Evolutionary conservation across 2,113 vertebrate species (phyloP).

Genomic region (Aspiorhynchus laticeps): DNA sequence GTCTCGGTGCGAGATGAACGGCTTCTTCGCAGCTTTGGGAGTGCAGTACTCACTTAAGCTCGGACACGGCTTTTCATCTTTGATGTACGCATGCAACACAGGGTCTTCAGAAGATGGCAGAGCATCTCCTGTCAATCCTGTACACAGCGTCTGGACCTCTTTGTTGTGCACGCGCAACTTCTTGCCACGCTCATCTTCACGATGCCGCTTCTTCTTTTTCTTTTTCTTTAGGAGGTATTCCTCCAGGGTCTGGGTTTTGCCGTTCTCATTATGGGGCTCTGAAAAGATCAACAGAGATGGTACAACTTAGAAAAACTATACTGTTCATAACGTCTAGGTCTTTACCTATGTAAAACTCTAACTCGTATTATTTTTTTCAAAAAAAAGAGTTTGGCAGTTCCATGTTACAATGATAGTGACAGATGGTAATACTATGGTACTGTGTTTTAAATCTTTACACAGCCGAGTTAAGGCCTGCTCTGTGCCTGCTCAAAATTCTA

Average conservation of each 20-base stretch:
- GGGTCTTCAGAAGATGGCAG: slow-evolving; percentile 68
- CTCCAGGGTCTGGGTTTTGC: slow-evolving; percentile 83
- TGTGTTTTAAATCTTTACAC: background rate
- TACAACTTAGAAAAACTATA: background rate
- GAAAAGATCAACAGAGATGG: slow-evolving; percentile 10
- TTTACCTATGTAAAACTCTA: background rate
- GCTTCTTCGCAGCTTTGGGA: slow-evolving; percentile 81
- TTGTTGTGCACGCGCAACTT: slow-evolving; percentile 88
- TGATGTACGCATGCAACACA: slow-evolving; percentile 73
- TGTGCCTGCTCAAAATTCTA: background rate
- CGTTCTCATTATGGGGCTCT: slow-evolving; percentile 89
- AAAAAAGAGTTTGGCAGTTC: background rate
- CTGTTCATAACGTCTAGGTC: background rate
- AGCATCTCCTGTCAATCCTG: slow-evolving; percentile 75
- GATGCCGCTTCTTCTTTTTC: slow-evolving; percentile 95
- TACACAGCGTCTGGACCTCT: slow-evolving; percentile 91
- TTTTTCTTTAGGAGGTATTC: slow-evolving; percentile 92
- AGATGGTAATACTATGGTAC: background rate
- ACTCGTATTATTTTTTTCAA: background rate
- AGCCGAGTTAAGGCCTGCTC: background rate
- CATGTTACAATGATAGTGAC: background rate
- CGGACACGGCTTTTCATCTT: slow-evolving; percentile 79
- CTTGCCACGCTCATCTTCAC: slow-evolving; percentile 84
- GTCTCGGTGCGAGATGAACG: slow-evolving; percentile 92
- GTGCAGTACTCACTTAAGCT: slow-evolving; percentile 79